phyloP scores from a whole-genome alignment of 2,888 invertebrate species.

The Anorthoa munda region DNA sequence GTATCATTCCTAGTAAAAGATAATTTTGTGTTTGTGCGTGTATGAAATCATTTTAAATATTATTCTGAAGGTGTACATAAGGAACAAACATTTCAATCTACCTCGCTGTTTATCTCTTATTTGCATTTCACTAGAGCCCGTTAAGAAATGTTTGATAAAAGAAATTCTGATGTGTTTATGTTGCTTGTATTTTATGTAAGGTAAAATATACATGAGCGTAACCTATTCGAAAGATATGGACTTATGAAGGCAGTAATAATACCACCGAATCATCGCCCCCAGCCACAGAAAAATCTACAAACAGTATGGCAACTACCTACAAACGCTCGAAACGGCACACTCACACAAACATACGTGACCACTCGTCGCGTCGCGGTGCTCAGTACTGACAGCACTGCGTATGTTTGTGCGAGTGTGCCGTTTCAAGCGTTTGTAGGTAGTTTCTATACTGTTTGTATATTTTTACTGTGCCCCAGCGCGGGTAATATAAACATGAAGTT shows the following conservation, averaged over 20 bases:
- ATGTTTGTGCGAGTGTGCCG: too few species aligned
- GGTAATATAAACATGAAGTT: conserved; percentile 39
- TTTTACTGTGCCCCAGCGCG: conserved; percentile 36
- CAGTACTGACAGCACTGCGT: too few species aligned
- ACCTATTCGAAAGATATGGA: conserved; percentile 34
- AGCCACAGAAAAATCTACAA: too few species aligned
- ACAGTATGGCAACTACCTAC: too few species aligned
- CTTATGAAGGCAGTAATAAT: conserved; percentile 31
- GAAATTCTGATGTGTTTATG: conserved; percentile 62
- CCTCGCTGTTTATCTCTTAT: conserved; percentile 79
- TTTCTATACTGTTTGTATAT: too few species aligned
- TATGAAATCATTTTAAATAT: conserved; percentile 55
- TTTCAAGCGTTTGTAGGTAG: too few species aligned
- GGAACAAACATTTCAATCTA: conserved; percentile 82
- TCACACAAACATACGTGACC: too few species aligned
- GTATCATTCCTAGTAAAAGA: conserved; percentile 74
- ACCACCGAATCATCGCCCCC: conserved; percentile 45
- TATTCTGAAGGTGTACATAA: conserved; percentile 55
- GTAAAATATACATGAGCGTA: conserved; percentile 73
- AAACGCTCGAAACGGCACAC: too few species aligned
- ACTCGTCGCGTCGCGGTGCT: too few species aligned
- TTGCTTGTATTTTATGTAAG: conserved; percentile 65
- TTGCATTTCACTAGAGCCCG: conserved; percentile 74
- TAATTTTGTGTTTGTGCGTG: conserved; percentile 63
- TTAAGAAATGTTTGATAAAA: conserved; percentile 66